Conservation (phyloP, 1,140 invertebrate species). For the Trachelipus rathkii region DNA sequence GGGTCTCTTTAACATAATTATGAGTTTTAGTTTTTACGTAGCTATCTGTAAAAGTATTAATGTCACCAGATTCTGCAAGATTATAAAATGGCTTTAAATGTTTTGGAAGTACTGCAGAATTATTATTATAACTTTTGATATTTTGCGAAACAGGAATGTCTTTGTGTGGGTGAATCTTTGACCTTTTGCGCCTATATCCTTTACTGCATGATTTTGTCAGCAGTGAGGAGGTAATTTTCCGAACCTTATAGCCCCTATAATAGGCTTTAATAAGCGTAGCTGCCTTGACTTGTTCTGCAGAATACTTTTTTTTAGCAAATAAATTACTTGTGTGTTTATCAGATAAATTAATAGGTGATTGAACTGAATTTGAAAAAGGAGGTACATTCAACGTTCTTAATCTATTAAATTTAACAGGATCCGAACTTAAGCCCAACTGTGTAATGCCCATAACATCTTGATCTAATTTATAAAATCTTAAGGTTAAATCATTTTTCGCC, state of each 20-base stretch:
- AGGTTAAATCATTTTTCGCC: background rate
- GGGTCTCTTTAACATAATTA: background rate
- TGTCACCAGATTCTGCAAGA: background rate
- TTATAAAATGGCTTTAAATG: background rate
- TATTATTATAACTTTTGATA: background rate
- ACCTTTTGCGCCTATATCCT: background rate
- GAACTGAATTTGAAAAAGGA: background rate
- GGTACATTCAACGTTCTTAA: background rate
- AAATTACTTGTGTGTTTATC: too few relatives aligned
- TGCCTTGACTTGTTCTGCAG: background rate
- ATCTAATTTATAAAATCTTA: background rate
- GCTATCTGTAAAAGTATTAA: background rate
- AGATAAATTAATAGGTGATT: background rate
- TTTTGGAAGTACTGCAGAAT: background rate
- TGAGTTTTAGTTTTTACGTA: background rate
- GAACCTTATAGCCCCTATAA: background rate
- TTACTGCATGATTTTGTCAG: background rate
- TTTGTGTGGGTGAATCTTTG: background rate
- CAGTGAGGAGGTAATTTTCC: background rate
- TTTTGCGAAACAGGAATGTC: background rate
- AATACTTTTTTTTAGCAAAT: background rate
- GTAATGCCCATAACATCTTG: background rate
- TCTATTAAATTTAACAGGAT: background rate
- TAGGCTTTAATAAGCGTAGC: background rate
- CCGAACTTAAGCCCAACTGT: too few relatives aligned